Conservation (phyloP, 2,113 vertebrate genomes). For the Procavia capensis region DNA sequence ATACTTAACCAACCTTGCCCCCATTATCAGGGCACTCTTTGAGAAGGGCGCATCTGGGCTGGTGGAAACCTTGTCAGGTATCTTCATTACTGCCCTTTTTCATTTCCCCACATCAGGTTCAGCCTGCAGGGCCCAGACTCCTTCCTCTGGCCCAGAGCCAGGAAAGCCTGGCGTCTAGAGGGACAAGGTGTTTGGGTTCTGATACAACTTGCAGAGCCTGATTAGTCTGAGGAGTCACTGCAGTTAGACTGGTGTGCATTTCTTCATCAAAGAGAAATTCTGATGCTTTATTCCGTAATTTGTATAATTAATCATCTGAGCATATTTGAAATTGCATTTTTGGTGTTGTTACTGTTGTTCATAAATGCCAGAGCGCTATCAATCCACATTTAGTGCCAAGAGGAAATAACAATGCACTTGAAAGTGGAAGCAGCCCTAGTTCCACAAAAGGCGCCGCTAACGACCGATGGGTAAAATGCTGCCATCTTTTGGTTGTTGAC, state of each 20-base stretch:
- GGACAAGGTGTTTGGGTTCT: conserved; percentile 59
- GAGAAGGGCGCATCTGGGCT: background rate
- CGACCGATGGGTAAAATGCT: conserved; percentile 83
- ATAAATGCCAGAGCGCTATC: conserved; percentile 71
- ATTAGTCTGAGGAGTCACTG: conserved; percentile 1
- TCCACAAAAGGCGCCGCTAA: background rate
- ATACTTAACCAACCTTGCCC: background rate
- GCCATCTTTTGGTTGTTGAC: conserved; percentile 84
- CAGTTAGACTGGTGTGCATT: conserved; percentile 16
- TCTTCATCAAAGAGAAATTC: conserved; percentile 32
- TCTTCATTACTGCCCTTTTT: conserved; percentile 28
- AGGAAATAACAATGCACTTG: conserved; percentile 41
- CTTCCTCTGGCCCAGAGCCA: conserved; percentile 33
- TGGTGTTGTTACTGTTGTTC: conserved; percentile 61
- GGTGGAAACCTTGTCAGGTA: conserved; percentile 23
- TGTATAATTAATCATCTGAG: conserved; percentile 75
- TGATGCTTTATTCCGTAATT: conserved; percentile 58
- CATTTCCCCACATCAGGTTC: background rate
- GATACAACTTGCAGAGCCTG: conserved; percentile 40
- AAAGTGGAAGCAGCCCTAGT: conserved; percentile 21
- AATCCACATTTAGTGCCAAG: background rate
- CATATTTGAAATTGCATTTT: conserved; percentile 43
- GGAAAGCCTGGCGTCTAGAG: background rate
- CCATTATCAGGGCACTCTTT: background rate
- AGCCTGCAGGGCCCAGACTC: background rate